Conservation (phyloP, 2,797 vertebrate genomes). For the Thaleichthys pacificus region DNA sequence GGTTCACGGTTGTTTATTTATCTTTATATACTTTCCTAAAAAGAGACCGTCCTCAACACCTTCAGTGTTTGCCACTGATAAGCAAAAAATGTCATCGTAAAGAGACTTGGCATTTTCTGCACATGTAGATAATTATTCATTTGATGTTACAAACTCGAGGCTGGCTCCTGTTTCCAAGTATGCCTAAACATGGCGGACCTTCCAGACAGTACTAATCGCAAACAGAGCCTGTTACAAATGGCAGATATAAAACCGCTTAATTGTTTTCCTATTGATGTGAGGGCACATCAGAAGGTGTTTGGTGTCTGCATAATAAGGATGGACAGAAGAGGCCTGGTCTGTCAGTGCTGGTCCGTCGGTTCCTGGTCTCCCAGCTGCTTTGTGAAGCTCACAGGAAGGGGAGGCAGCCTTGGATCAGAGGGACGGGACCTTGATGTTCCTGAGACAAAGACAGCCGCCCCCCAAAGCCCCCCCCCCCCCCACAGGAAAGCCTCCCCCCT, state of each 20-base stretch:
- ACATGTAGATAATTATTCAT: too few relatives aligned
- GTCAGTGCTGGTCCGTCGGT: not conserved
- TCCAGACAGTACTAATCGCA: slow-evolving; percentile 30
- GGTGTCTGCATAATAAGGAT: not conserved
- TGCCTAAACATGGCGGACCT: too few relatives aligned
- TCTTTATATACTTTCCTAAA: too few relatives aligned
- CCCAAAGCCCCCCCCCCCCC: not conserved
- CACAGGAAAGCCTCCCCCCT: not conserved
- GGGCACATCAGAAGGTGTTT: slow-evolving; percentile 15
- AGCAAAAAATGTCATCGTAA: too few relatives aligned
- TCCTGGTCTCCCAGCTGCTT: not conserved
- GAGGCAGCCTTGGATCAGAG: slow-evolving; percentile 54
- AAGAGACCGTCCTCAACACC: too few relatives aligned
- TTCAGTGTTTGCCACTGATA: too few relatives aligned
- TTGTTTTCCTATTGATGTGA: slow-evolving; percentile 34
- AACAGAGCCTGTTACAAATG: not conserved
- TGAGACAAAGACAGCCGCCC: slow-evolving; percentile 44
- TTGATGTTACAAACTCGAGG: too few relatives aligned
- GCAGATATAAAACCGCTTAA: too few relatives aligned
- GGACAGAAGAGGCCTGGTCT: not conserved
- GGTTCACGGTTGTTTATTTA: too few relatives aligned
- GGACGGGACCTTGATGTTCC: slow-evolving; percentile 61
- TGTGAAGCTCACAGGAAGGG: slow-evolving; percentile 37
- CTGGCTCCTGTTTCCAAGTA: too few relatives aligned
- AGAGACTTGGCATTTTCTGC: too few relatives aligned